Base-by-base conservation (phyloP, 2,113 vertebrate genomes). In the Heterotilapia buettikoferi region DNA sequence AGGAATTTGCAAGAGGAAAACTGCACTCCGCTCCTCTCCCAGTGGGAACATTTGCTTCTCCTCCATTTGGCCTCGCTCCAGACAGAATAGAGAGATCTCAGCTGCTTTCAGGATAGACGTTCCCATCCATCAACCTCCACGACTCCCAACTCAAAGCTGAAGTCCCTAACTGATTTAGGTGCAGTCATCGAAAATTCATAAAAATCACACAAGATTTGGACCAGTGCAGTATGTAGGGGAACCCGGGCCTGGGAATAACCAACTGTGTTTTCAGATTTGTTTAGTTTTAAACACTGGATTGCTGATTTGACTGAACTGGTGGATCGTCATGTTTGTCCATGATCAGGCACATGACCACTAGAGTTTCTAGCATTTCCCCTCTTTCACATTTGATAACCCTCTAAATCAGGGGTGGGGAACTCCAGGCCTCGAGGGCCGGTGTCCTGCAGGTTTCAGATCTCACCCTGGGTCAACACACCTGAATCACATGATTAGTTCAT, bases 1-100 rank as follows among this genome's bases (percentile, higher is more conserved):
- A 93, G 93, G 92, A 93, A 92, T 94, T 88, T 92, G 91, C 79
- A 5, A 90, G 84, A 86, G 92, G 88, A 87, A 93, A 91, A 91
- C 82, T 85, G 6, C 45, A 11, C 80, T 94, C 88, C 9, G 18
- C 88, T 94, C 76, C 57, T 84, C 84, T 93, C 91, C 89, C 92
- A 71, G 71, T 82, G 93, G 93, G 90, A 92, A 92, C 93, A 87
- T 92, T 93, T 92, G 85, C 82, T 90, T 91, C 90, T 87, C 3
- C 33, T 93, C 91, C 84, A 56, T 88, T 94, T 93, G 93, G 92
- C 94, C 16, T 2, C 2, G 1, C 21, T 90, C 92, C 90, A 94
- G 84, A 53, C 24, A 33, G 87, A 90, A 90, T 21, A 83, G 89
- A 94, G 87, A 90, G 90, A 84, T 92, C 82, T 93, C 92, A 93